Percentiles rank a stretch among this genome's conserved stretches.
Conservation (phyloP, 2,888 invertebrate species). For the Catocala nupta region DNA sequence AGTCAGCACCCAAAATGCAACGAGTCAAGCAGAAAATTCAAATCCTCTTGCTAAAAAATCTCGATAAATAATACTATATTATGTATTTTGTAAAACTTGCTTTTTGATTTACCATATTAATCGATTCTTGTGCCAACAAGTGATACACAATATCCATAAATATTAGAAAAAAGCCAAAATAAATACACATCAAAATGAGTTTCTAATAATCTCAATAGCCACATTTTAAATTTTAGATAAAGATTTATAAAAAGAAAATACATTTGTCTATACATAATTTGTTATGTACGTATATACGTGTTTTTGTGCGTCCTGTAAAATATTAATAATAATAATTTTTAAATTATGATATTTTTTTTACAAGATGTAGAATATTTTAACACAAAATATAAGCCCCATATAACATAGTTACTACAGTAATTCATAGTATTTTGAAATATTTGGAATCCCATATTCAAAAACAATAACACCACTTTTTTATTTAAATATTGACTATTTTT, state of each 20-base stretch:
- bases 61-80: no score
- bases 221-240: slow-evolving; percentile 19
- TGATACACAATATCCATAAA: slow-evolving; percentile 6
- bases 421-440: slow-evolving; percentile 19
- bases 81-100: no score
- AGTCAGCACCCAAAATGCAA: no score
- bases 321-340: slow-evolving; percentile 8
- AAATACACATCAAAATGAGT: slow-evolving; percentile 54
- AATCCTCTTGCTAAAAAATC: no score
- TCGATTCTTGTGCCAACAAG: neutral
- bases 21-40: no score
- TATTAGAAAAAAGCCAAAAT: slow-evolving; percentile 20
- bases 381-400: slow-evolving; percentile 26
- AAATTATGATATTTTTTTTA: slow-evolving; percentile 27
- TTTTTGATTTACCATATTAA: slow-evolving; percentile 12
- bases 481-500: no score
- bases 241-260: slow-evolving; percentile 13
- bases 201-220: slow-evolving; percentile 57
- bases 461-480: neutral
- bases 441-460: slow-evolving; percentile 35
- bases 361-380: slow-evolving; percentile 23
- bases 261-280: slow-evolving; percentile 11
- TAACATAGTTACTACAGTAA: slow-evolving; percentile 23
- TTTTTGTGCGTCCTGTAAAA: slow-evolving; percentile 18
- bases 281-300: slow-evolving; percentile 11